These are phyloP conservation scores for Ophion obscuratus DNA, from an alignment of 2,888 invertebrate genomes.

Conservation along the genomic window DNA sequence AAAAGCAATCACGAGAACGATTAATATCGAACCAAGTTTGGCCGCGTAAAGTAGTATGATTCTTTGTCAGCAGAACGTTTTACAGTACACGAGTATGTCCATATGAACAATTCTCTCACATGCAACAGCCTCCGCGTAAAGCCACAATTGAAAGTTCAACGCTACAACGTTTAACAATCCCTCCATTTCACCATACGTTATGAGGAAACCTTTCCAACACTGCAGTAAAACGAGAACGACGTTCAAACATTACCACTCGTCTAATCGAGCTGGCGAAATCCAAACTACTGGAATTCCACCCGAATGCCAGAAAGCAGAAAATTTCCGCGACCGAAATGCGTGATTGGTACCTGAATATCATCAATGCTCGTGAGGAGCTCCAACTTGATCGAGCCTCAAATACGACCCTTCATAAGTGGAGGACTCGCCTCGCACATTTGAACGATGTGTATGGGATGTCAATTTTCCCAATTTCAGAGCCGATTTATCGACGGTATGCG, in stretches of 20 bases:
- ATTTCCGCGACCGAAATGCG: neutral
- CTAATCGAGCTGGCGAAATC: neutral
- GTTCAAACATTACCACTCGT: neutral
- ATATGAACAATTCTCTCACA: neutral
- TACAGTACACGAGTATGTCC: neutral
- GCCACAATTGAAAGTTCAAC: neutral
- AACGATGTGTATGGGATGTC: conserved; percentile 9
- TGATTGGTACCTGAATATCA: neutral
- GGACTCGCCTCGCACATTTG: neutral
- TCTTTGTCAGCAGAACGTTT: neutral
- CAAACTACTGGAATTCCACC: neutral
- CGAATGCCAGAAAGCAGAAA: neutral
- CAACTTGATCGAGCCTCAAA: neutral
- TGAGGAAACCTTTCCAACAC: neutral
- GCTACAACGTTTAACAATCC: neutral
- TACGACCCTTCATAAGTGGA: neutral
- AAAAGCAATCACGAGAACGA: neutral
- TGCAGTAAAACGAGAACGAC: neutral
- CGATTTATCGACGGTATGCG: neutral
- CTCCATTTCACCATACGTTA: neutral
- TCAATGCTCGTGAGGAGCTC: neutral
- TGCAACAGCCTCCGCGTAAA: neutral
- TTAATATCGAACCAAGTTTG: neutral
- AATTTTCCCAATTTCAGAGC: conserved; percentile 1
- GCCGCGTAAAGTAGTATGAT: neutral